A percentile compares a stretch with the other conserved stretches of the same genome.
phyloP scores from a whole-genome alignment of 2,888 invertebrate species.

The Chydorus sphaericus region DNA sequence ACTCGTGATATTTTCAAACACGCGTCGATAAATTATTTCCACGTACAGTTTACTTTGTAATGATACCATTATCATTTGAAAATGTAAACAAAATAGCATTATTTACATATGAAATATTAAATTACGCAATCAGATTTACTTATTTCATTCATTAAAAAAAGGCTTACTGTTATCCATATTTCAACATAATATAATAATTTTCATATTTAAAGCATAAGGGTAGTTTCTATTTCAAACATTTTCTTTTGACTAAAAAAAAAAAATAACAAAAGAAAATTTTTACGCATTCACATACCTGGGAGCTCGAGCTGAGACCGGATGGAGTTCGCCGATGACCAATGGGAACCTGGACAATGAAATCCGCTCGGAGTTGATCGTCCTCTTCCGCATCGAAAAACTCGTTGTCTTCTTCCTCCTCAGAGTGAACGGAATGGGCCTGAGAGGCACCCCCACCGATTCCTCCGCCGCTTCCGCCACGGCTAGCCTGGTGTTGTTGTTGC shows the following conservation, averaged over 20 bases:
- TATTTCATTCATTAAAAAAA: too few species aligned
- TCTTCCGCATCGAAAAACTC: constrained; percentile 46
- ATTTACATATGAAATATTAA: neutral
- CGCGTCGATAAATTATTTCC: too few species aligned
- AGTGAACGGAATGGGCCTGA: constrained; percentile 29
- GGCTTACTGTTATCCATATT: too few species aligned
- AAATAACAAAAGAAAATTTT: neutral
- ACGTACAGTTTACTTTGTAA: too few species aligned
- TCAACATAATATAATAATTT: too few species aligned
- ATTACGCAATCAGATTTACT: too few species aligned
- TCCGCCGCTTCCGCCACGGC: neutral
- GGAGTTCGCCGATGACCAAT: constrained; percentile 26
- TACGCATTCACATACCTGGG: constrained; percentile 23
- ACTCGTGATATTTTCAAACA: too few species aligned
- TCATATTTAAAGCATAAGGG: too few species aligned
- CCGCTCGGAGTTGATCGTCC: constrained; percentile 21
- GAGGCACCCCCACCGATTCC: neutral
- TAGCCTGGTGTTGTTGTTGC: constrained; percentile 1
- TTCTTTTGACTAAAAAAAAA: neutral
- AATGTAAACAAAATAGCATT: neutral
- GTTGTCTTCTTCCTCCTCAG: constrained; percentile 46
- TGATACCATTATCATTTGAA: too few species aligned
- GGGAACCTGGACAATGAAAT: constrained; percentile 29
- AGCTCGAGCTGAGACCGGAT: constrained; percentile 24
- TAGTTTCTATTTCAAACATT: too few species aligned